Conservation (phyloP, 2,888 invertebrate genomes). For the Branchellion lobata region DNA sequence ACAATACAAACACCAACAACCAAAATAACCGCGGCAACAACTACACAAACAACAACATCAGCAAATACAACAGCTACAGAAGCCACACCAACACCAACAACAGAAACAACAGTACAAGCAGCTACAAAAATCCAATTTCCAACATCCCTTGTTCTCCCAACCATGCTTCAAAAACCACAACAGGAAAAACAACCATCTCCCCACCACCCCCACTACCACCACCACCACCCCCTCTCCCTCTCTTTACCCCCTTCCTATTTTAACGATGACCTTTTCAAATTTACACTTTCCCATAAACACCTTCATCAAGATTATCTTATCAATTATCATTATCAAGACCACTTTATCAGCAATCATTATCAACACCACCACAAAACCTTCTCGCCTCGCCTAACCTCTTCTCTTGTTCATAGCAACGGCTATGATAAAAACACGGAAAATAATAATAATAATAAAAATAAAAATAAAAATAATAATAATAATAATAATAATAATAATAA, state of each 20-base stretch:
- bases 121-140: not conserved
- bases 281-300: not conserved
- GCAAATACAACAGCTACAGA: not conserved
- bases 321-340: too few species aligned
- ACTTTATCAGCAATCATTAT: too few species aligned
- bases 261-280: not conserved
- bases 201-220: conserved; percentile 10
- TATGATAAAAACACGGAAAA: too few species aligned
- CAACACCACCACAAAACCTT: too few species aligned
- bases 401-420: too few species aligned
- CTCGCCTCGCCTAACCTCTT: too few species aligned
- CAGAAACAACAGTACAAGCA: not conserved
- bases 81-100: not conserved
- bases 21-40: not conserved
- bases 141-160: not conserved
- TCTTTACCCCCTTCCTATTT: not conserved
- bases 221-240: not conserved
- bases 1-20: not conserved
- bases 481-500: too few species aligned
- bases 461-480: too few species aligned
- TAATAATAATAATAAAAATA: too few species aligned
- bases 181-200: not conserved
- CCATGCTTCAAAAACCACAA: not conserved
- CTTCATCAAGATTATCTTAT: too few species aligned
- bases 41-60: not conserved